Conservation (phyloP, 2,113 vertebrate species). For the Petromus typicus region DNA sequence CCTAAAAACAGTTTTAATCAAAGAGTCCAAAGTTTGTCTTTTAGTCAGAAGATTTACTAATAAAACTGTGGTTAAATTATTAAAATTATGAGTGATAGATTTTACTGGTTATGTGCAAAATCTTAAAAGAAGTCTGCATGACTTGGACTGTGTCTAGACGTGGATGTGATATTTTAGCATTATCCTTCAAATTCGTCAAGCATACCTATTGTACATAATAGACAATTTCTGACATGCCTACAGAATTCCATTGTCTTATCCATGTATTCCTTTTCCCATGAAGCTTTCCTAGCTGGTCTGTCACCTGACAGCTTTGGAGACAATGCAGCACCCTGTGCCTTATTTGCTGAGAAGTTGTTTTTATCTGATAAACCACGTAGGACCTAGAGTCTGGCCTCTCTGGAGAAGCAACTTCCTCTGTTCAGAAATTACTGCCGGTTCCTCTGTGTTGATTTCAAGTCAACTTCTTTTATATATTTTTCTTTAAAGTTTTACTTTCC, state of each 20-base stretch:
- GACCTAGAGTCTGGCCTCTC: fast-evolving
- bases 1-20: background rate
- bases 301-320: background rate
- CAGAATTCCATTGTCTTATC: background rate
- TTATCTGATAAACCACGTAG: background rate
- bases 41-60: background rate
- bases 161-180: background rate
- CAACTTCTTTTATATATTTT: background rate
- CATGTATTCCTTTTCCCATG: background rate
- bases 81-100: background rate
- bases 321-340: background rate
- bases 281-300: background rate
- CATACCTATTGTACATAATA: background rate
- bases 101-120: background rate
- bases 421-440: background rate
- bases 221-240: background rate
- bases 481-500: background rate
- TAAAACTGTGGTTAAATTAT: background rate
- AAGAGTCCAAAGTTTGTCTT: background rate
- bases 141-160: background rate
- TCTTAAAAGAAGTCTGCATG: background rate
- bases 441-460: background rate
- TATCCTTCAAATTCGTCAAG: background rate
- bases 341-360: background rate
- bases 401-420: background rate